Base-by-base conservation (phyloP, 1,140 invertebrate species). In the Drosophila watanabei region DNA sequence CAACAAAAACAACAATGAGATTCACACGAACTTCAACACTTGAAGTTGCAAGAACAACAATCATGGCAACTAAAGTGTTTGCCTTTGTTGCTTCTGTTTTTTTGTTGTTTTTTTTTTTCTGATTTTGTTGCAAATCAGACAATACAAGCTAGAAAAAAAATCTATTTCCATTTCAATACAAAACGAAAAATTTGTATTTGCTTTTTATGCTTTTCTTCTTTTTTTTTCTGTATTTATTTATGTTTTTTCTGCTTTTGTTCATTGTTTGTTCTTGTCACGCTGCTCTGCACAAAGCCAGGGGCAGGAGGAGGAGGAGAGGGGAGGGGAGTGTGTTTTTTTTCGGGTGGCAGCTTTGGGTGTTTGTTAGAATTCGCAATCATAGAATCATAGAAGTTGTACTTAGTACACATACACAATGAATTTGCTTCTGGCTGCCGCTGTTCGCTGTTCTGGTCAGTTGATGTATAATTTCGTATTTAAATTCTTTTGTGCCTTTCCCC, bases 11-110 rank as follows among this genome's bases (percentile, higher is more conserved):
- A 78, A 56, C 66, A 69, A 37, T 49, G 71, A 77, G 72, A 78
- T 87, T 87, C 80, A 87, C 84, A 88, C 80, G 77, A 88, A 88
- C 80, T 84, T 88, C 79, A 88, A 78, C 84, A 88, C 84, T 88
- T 80, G 54, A 45, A 65, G 66, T 61, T 48, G 56, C 45, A 48
- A 70, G 46, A 48, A 78, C 58, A 69, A 58, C 41, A 66, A 75
- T 56, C 59, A 73, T 52, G 48, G 62, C 62, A 66, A 24, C 46
- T 24, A 57, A 75, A 77, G 49, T 60, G 75, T 46, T 75, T 84
- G 81, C 49, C 66, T 45, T 80, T 84, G 58, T 82, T 76, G 41
- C 46, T 18, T n/a, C 13, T 37, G 48, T 49, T 30, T 32, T 10
- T 10, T 58, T 28, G 24, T 68, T 16, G 5, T 65, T 20, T 32